phyloP scores from a whole-genome alignment of 2,797 vertebrate genomes.

The Xerus rutilus region DNA sequence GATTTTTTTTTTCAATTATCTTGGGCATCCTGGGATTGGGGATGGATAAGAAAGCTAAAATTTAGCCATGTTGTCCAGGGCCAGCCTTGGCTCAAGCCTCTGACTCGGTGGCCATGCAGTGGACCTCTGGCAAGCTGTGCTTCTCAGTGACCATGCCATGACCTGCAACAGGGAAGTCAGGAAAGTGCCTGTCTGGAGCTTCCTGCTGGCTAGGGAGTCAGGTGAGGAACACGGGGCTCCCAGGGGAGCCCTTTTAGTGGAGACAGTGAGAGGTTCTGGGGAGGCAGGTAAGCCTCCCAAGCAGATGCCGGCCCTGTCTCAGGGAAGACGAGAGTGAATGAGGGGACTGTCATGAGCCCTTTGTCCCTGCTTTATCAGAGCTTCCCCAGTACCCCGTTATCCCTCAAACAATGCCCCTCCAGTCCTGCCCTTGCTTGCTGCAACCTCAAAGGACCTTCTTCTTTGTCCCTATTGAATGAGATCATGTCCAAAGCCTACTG shows the following conservation, averaged over 20 bases:
- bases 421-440: not conserved
- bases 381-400: not conserved
- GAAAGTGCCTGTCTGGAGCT: not conserved
- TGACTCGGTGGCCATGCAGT: not conserved
- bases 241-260: not conserved
- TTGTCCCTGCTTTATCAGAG: not conserved
- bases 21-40: not conserved
- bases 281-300: not conserved
- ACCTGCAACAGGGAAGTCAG: not conserved
- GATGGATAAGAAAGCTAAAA: not conserved
- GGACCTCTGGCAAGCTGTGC: not conserved
- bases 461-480: not conserved
- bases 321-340: not conserved
- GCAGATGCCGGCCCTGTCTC: not conserved
- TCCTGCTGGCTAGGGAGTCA: not conserved
- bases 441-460: not conserved
- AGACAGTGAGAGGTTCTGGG: not conserved
- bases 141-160: not conserved
- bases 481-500: not conserved
- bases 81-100: not conserved
- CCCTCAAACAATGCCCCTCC: too few species aligned
- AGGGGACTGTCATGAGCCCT: not conserved
- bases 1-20: not conserved
- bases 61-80: not conserved
- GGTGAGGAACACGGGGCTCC: fast-evolving